Evolutionary conservation across 2,113 vertebrate genomes (phyloP).

Genomic region (Tyrannus savana): DNA sequence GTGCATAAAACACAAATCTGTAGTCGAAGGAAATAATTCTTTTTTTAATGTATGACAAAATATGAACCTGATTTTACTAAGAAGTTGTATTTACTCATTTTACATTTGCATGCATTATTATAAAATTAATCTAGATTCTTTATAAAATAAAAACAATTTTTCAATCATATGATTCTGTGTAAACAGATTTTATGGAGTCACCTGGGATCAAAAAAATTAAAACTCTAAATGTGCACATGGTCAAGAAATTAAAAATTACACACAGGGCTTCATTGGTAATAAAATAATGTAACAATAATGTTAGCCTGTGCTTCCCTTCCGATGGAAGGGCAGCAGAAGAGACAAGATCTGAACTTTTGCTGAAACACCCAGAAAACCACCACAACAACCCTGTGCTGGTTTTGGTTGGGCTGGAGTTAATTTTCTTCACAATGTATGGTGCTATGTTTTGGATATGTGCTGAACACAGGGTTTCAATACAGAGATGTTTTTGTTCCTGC

Average conservation of each 20-base stretch:
- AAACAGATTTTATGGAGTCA: neutral
- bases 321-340: neutral
- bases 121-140: neutral
- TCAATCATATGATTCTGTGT: neutral
- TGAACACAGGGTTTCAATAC: neutral
- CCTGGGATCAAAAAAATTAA: neutral
- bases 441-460: neutral
- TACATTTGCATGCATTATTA: neutral
- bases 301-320: neutral
- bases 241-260: constrained; percentile 30
- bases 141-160: neutral
- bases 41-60: neutral
- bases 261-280: neutral
- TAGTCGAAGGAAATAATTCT: neutral
- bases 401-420: neutral
- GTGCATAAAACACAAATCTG: neutral
- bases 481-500: neutral
- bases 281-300: neutral
- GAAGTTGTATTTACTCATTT: neutral
- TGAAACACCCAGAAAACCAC: neutral
- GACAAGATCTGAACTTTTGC: neutral
- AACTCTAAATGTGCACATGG: neutral
- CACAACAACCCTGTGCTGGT: neutral
- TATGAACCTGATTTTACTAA: neutral
- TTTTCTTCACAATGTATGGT: neutral